Percentiles rank a stretch among this genome's conserved stretches.
Evolutionary conservation across 2,113 vertebrate species (phyloP).

Genomic region (Coryphaenoides rupestris): DNA sequence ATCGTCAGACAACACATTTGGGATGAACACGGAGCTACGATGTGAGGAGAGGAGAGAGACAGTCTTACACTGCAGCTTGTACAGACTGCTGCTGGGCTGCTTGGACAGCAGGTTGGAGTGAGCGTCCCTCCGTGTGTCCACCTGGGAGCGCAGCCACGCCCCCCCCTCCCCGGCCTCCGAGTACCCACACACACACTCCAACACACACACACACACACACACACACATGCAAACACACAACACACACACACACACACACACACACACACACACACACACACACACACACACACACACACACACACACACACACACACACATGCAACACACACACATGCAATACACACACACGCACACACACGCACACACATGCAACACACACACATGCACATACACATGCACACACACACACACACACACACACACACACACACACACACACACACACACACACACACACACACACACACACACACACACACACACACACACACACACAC

Average conservation of each 20-base stretch:
- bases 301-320: conserved; percentile 6
- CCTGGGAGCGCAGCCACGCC: conserved; percentile 91
- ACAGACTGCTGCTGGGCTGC: conserved; percentile 91
- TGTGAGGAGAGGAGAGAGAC: not conserved
- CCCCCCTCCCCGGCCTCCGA: conserved; percentile 79
- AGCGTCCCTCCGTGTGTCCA: conserved; percentile 90
- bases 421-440: no score
- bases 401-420: not conserved
- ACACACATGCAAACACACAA: conserved; percentile 16
- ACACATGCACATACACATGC: conserved; percentile 1
- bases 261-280: not conserved
- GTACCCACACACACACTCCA: conserved; percentile 82
- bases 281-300: no score
- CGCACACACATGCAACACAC: no score
- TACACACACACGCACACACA: conserved; percentile 31
- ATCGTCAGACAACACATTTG: no score
- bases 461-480: conserved; percentile 34
- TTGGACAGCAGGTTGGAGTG: conserved; percentile 96
- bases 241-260: conserved; percentile 3
- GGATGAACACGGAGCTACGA: no score
- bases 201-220: conserved; percentile 27
- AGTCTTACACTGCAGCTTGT: conserved; percentile 90
- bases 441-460: conserved; percentile 75
- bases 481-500: no score
- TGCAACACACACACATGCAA: conserved; percentile 71